Evolutionary conservation across 2,113 vertebrate genomes (phyloP).

Genomic region (Oenanthe melanoleuca): DNA sequence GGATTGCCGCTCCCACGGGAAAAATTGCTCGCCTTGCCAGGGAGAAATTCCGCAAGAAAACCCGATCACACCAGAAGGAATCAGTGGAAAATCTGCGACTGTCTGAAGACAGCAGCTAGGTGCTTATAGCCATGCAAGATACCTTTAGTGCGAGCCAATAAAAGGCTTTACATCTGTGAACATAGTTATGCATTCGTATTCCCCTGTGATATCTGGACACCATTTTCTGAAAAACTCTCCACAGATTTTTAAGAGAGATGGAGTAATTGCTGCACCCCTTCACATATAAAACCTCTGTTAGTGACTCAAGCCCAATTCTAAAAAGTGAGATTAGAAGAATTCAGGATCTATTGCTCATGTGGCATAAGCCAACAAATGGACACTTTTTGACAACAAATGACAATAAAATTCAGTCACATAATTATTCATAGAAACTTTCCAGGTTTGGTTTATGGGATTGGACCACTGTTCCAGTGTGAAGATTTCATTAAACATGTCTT

Average conservation of each 20-base stretch:
- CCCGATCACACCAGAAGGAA: not conserved
- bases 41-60: not conserved
- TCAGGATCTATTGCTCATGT: not conserved
- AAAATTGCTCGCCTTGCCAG: rapidly evolving
- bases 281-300: not conserved
- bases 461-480: not conserved
- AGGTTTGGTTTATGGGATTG: not conserved
- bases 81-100: rapidly evolving
- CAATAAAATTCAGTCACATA: not conserved
- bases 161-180: not conserved
- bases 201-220: rapidly evolving
- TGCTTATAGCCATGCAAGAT: not conserved
- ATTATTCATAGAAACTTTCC: not conserved
- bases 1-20: rapidly evolving
- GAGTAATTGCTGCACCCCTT: not conserved
- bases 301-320: not conserved
- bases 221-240: not conserved
- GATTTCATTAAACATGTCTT: not conserved
- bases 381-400: no score
- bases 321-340: not conserved
- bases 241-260: not conserved
- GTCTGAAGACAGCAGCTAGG: not conserved
- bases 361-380: not conserved
- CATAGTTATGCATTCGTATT: rapidly evolving
- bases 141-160: not conserved